Percentiles rank a stretch among this genome's conserved stretches.
phyloP scores from a whole-genome alignment of 2,113 vertebrate genomes.

The Eira barbara region DNA sequence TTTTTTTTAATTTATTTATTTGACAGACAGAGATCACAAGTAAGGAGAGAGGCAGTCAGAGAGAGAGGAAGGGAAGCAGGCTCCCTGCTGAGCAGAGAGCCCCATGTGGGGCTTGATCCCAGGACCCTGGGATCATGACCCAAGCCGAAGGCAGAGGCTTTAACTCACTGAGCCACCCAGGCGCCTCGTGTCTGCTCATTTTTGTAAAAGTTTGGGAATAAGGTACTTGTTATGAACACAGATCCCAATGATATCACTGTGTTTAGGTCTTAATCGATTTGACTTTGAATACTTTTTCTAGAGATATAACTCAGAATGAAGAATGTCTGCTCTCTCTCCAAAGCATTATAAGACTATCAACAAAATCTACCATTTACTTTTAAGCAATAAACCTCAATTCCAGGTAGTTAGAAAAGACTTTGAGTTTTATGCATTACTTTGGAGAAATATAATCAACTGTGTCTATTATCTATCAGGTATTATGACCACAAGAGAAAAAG shows the following conservation, averaged over 20 bases:
- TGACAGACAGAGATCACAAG: too few species aligned
- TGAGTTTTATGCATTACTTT: neutral
- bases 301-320: neutral
- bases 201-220: neutral
- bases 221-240: neutral
- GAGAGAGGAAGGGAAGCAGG: too few species aligned
- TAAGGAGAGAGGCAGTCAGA: too few species aligned
- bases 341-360: neutral
- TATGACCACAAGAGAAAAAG: neutral
- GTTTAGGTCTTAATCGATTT: neutral
- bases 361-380: neutral
- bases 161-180: too few species aligned
- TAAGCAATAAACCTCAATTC: neutral
- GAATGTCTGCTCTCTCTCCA: accelerated
- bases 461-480: neutral
- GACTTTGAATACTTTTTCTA: neutral
- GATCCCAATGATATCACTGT: neutral
- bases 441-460: neutral
- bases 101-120: too few species aligned
- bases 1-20: too few species aligned
- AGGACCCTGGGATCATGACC: too few species aligned
- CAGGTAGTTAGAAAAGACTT: neutral
- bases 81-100: too few species aligned
- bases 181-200: neutral
- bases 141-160: too few species aligned